Evolutionary conservation across 2,113 vertebrate genomes (phyloP), one percentile per base, ranked within the genome.

Genomic region (Corydoras sp.): DNA sequence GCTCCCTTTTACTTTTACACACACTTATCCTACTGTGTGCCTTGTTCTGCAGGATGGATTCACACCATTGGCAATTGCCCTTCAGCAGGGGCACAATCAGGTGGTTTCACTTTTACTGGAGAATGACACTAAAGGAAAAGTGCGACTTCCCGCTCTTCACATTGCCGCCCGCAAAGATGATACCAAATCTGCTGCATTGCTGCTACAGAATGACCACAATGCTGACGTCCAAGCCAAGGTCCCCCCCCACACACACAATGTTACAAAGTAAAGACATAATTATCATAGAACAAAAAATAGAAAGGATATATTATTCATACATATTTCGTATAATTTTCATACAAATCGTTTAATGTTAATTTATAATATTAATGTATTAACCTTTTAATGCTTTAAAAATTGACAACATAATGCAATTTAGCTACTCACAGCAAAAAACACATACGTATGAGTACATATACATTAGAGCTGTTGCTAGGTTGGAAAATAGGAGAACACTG

Each of bases 151-250:
- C 0, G 97, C 97, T 0, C 85, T 99, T 85, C 97, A 99, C 74
- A 99, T 99, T 5, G 97, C 97, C 0, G 97, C 97, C 10, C 88
- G 97, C 78, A 99, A 99, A 79, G 97, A 98, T 0, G 97, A 99
- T 89, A 99, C 96, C 79, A 99, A 97, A 30, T 96, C 96, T 0
- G 97, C 96, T 0, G 97, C 97, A 0, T 93, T 99, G 11, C 79
- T 99, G 53, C 93, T 99, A 65, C 97, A 99, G 89, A 98, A 95
- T 0, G 96, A 99, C 82, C 97, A 99, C 79, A 99, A 99, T 0
- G 97, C 97, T 0, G 97, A 99, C 0, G 94, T 99, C 56, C 97
- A 99, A 80, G 98, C 96, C 66, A 99, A 99, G 96, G 97, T 98
- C 88, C 43, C 18, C 24, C 49, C 51, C n/a, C 31, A 62, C 31